Conservation (phyloP, 2,888 invertebrate genomes). For the Thereva nobilitata region DNA sequence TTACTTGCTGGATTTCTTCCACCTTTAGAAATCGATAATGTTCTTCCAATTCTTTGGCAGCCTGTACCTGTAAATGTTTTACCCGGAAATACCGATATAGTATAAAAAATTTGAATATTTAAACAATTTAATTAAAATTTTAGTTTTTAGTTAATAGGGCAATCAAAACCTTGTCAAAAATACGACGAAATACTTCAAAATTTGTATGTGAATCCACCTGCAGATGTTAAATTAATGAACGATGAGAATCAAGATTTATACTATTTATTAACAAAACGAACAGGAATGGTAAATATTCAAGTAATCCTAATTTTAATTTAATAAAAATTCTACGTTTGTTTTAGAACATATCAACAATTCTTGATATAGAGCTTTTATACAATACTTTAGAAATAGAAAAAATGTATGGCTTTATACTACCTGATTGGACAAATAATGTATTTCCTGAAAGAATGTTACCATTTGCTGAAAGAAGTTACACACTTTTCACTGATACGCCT, state of each 20-base stretch:
- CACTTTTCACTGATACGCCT: constrained; percentile 70
- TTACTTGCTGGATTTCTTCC: constrained; percentile 31
- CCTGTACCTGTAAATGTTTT: constrained; percentile 55
- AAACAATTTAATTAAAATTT: background rate
- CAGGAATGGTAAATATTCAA: background rate
- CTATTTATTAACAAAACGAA: background rate
- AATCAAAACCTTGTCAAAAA: background rate
- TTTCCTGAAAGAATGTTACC: constrained; percentile 70
- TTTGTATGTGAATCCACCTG: background rate
- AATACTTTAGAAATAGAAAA: constrained; percentile 71
- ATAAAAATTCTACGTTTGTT: constrained; percentile 6
- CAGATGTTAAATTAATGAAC: background rate
- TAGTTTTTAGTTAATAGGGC: background rate
- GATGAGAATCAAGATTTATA: background rate
- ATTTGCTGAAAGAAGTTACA: constrained; percentile 71
- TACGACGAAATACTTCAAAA: background rate
- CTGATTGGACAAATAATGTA: constrained; percentile 73
- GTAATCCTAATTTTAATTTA: background rate
- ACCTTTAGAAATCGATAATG: background rate
- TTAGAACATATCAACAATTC: constrained; percentile 62
- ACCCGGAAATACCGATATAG: constrained; percentile 68
- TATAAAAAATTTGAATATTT: constrained; percentile 52
- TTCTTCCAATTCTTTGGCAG: constrained; percentile 25
- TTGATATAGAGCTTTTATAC: constrained; percentile 73
- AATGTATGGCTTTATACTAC: constrained; percentile 69